phyloP scores from a whole-genome alignment of 2,888 invertebrate genomes.

The Aricia artaxerxes region DNA sequence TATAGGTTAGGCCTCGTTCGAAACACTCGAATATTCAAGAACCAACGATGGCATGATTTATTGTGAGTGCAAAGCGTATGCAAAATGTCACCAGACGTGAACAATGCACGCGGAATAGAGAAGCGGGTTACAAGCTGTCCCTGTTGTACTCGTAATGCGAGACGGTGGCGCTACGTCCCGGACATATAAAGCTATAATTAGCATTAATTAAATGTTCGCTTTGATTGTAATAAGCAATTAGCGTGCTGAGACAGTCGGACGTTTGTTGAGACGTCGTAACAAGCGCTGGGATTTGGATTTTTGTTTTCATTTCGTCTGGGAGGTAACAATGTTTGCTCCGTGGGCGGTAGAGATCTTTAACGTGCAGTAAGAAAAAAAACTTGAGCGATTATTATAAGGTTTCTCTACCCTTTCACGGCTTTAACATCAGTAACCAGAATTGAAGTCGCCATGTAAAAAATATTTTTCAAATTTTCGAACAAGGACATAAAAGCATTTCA shows the following conservation, averaged over 20 bases:
- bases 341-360: not conserved
- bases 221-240: slow-evolving; percentile 17
- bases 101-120: slow-evolving; percentile 39
- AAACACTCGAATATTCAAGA: slow-evolving; percentile 24
- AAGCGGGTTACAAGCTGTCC: slow-evolving; percentile 45
- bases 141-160: slow-evolving; percentile 42
- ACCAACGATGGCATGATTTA: slow-evolving; percentile 37
- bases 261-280: not conserved
- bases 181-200: slow-evolving; percentile 25
- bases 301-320: slow-evolving; percentile 13
- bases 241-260: slow-evolving; percentile 16
- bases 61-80: slow-evolving; percentile 31
- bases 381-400: not conserved
- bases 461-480: no score
- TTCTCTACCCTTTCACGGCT: not conserved
- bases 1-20: not conserved
- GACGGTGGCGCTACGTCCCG: slow-evolving; percentile 38
- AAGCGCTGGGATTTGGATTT: not conserved
- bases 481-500: no score
- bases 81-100: slow-evolving; percentile 36
- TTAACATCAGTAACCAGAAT: not conserved
- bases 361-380: not conserved
- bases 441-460: not conserved
- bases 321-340: not conserved
- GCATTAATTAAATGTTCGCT: slow-evolving; percentile 21